phyloP scores from a whole-genome alignment of 2,888 invertebrate genomes.

The Coelinius sp. region DNA sequence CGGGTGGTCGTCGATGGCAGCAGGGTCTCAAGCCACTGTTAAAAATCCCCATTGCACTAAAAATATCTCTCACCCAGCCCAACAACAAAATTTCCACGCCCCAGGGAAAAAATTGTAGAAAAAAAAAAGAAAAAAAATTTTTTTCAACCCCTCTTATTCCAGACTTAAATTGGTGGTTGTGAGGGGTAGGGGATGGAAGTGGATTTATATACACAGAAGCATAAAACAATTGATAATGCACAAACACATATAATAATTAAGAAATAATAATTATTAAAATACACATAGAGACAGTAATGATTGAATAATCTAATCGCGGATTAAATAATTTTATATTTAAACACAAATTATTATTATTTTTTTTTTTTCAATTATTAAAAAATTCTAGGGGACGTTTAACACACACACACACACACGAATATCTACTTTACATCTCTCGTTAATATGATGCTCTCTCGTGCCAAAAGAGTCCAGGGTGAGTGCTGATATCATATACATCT shows the following conservation, averaged over 20 bases:
- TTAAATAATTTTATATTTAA: constrained; percentile 7
- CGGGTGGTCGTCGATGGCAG: constrained; percentile 25
- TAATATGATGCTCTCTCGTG: constrained; percentile 48
- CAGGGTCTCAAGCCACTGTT: background rate
- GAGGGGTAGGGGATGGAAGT: background rate
- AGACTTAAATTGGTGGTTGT: background rate
- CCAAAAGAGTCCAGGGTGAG: constrained; percentile 43
- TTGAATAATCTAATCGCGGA: background rate
- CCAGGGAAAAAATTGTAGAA: background rate
- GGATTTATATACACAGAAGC: constrained; percentile 17
- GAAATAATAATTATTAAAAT: background rate
- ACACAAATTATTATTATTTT: background rate
- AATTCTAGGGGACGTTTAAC: constrained; percentile 5
- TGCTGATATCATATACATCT: constrained; percentile 24
- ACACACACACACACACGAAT: constrained; percentile 39
- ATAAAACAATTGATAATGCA: constrained; percentile 18
- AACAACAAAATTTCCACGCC: background rate
- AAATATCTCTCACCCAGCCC: background rate
- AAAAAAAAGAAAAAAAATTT: background rate
- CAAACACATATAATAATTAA: constrained; percentile 21
- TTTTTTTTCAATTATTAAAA: background rate
- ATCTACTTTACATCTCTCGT: constrained; percentile 51
- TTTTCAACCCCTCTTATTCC: background rate
- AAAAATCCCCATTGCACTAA: constrained; percentile 29
- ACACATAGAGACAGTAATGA: background rate